Evolutionary conservation across 1,140 invertebrate genomes (phyloP), one percentile per base, ranked within the genome.

Genomic region (Bradynema listronoti): DNA sequence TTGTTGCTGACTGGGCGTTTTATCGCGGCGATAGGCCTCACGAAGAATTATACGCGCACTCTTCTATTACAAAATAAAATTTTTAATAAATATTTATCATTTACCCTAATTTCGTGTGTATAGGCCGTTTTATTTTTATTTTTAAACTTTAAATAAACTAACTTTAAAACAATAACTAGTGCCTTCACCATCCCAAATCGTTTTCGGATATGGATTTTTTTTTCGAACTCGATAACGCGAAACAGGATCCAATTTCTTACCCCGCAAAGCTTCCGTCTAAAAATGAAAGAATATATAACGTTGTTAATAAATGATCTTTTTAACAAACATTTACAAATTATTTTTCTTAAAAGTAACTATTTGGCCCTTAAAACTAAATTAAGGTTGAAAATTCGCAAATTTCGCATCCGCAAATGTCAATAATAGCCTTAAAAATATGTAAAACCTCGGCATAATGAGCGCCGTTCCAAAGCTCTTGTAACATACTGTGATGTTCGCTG

Each of bases 111-210:
- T 47, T 47, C 29, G 45, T 47, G 7, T 24, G 7, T 47, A 9
- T 7, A 22, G 11, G 19, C 36, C 19, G 11, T 39, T 39, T 39
- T 39, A 39, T 39, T 50, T 11, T 53, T n/a, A 9, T 14, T 14
- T 53, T 22, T n/a, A 53, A 11, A 11, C 41, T 6, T 11, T 5
- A 33, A 1, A 42, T 97, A 80, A 55, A 46, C 56, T 30, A 19
- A 76, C 73, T 45, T 70, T 95, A 81, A 98, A 97, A 82, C 93
- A 97, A 79, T 97, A 97, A 67, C 88, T 90, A 4, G 91, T 97
- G 79, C 96, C 91, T 79, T 98, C 94, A 25, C 94, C 94, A 78
- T 98, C 93, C 94, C 94, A 97, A 72, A 98, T 98, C 30, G 92
- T 97, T 66, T 89, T 81, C 5, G 94, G 94, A 65, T 97, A 80